phyloP scores from a whole-genome alignment of 2,888 invertebrate species.

The Vandiemenella viatica region DNA sequence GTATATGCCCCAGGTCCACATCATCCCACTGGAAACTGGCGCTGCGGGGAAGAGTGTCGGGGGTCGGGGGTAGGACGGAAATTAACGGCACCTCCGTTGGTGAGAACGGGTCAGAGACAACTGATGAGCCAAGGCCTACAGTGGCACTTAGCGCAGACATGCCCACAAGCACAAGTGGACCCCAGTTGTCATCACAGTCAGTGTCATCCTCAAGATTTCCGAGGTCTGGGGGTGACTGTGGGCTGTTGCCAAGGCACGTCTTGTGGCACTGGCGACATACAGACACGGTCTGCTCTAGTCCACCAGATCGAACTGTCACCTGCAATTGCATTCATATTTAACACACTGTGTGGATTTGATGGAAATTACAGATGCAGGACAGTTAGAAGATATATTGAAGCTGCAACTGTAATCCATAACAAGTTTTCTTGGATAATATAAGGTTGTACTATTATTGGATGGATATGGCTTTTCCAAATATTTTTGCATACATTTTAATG shows the following conservation, averaged over 20 bases:
- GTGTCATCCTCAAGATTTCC: conserved; percentile 34
- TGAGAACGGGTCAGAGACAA: conserved; percentile 29
- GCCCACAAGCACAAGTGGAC: conserved; percentile 54
- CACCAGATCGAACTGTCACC: conserved; percentile 64
- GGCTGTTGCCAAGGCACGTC: conserved; percentile 42
- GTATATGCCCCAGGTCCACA: conserved; percentile 6
- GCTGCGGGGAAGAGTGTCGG: conserved; percentile 30
- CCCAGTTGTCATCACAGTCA: conserved; percentile 42
- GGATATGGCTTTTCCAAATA: no score
- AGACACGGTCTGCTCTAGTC: conserved; percentile 48
- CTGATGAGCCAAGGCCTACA: conserved; percentile 32
- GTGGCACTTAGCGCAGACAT: conserved; percentile 45
- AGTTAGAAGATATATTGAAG: no score
- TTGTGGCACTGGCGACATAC: conserved; percentile 66
- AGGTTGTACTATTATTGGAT: no score
- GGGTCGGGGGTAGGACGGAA: conserved; percentile 59
- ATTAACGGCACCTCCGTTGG: conserved; percentile 40
- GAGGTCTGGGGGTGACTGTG: conserved; percentile 34
- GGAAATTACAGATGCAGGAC: no score
- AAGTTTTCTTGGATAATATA: no score
- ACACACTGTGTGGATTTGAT: no score
- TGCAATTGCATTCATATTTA: conserved; percentile 29
- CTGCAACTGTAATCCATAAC: no score
- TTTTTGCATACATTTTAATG: no score
- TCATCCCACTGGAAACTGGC: conserved; percentile 15